phyloP scores from a whole-genome alignment of 2,888 invertebrate genomes.

The Parelbella ahira region DNA sequence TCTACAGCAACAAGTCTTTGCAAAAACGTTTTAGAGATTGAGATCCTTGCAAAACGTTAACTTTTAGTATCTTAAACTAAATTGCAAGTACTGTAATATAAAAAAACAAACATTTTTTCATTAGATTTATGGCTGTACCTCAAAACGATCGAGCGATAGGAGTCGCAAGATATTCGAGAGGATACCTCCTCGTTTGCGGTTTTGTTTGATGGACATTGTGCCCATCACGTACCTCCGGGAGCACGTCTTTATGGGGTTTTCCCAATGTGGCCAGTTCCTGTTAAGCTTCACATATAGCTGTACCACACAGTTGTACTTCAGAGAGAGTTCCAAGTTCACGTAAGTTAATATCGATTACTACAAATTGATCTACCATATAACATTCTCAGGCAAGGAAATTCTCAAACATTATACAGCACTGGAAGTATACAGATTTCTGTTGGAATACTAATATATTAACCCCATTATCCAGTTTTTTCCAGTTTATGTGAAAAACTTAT shows the following conservation, averaged over 20 bases:
- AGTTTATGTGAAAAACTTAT: no score
- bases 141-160: constrained; percentile 62
- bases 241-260: constrained; percentile 96
- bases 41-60: no score
- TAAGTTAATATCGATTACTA: constrained; percentile 52
- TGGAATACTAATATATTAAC: no score
- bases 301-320: constrained; percentile 73
- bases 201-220: constrained; percentile 83
- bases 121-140: constrained; percentile 76
- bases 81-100: no score
- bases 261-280: constrained; percentile 95
- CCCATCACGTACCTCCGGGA: constrained; percentile 82
- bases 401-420: no score
- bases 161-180: constrained; percentile 73
- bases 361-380: no score
- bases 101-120: constrained; percentile 28
- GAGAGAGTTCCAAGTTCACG: constrained; percentile 73
- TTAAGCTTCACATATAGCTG: constrained; percentile 89
- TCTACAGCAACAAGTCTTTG: constrained; percentile 13
- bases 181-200: constrained; percentile 80
- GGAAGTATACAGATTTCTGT: no score
- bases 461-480: no score
- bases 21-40: no score
- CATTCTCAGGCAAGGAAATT: no score
- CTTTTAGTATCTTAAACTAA: no score